A percentile compares a stretch with the other conserved stretches of the same genome.
Evolutionary conservation across 2,888 invertebrate species (phyloP).

Genomic region (Drymonia ruficornis): DNA sequence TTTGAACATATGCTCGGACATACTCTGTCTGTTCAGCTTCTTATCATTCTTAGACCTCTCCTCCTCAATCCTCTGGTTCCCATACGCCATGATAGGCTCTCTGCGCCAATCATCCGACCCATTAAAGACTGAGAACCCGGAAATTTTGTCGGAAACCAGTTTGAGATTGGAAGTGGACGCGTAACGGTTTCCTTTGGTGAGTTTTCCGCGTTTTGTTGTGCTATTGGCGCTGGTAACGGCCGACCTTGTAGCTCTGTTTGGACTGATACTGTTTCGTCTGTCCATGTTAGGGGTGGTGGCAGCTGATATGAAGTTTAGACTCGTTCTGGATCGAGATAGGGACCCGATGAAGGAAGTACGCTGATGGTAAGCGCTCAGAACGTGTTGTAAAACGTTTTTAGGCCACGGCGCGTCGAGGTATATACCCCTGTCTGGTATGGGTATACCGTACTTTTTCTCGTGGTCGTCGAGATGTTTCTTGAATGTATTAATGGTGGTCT

Average conservation of each 20-base stretch:
- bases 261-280: slow-evolving; percentile 66
- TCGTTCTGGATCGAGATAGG: slow-evolving; percentile 83
- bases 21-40: slow-evolving; percentile 61
- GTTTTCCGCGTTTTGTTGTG: slow-evolving; percentile 60
- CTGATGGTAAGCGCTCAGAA: slow-evolving; percentile 68
- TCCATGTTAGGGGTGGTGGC: slow-evolving; percentile 65
- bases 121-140: slow-evolving; percentile 73
- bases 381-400: slow-evolving; percentile 73
- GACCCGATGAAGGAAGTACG: slow-evolving; percentile 80
- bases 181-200: slow-evolving; percentile 61
- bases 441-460: slow-evolving; percentile 72
- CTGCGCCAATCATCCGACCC: slow-evolving; percentile 53
- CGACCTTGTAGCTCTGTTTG: slow-evolving; percentile 56
- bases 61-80: slow-evolving; percentile 45
- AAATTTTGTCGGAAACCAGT: slow-evolving; percentile 73
- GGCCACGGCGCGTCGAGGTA: slow-evolving; percentile 75
- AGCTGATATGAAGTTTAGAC: slow-evolving; percentile 70
- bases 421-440: slow-evolving; percentile 60
- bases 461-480: slow-evolving; percentile 74
- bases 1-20: slow-evolving; percentile 64
- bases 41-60: slow-evolving; percentile 48
- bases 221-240: slow-evolving; percentile 55
- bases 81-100: slow-evolving; percentile 77
- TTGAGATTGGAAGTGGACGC: slow-evolving; percentile 74
- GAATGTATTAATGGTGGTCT: slow-evolving; percentile 67